Percentiles rank a stretch among this genome's conserved stretches.
Evolutionary conservation across 2,888 invertebrate species (phyloP).

Genomic region (Ferrisia virgata): DNA sequence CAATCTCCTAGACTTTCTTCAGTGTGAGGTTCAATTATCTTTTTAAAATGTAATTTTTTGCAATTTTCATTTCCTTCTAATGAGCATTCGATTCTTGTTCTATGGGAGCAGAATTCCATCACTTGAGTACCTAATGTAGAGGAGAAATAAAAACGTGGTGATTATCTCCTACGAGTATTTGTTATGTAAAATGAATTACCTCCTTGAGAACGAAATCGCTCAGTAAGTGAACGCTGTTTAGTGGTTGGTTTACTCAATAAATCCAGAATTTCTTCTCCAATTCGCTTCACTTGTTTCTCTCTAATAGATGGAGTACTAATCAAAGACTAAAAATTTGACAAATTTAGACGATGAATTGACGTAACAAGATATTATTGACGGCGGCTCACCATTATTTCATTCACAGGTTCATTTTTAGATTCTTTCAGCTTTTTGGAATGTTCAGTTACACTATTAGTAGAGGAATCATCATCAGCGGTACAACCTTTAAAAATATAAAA

Average conservation of each 20-base stretch:
- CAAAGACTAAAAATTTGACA: constrained; percentile 55
- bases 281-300: constrained; percentile 91
- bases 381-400: constrained; percentile 47
- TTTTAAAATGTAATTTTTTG: constrained; percentile 90
- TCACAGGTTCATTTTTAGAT: constrained; percentile 43
- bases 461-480: neutral
- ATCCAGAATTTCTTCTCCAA: constrained; percentile 93
- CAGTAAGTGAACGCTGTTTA: constrained; percentile 91
- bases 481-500: neutral
- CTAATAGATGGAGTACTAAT: constrained; percentile 89
- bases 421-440: constrained; percentile 36
- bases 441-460: neutral
- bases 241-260: constrained; percentile 92
- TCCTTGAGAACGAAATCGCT: constrained; percentile 93
- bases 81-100: constrained; percentile 83
- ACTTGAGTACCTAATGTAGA: constrained; percentile 69
- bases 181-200: no score
- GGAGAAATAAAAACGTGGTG: neutral
- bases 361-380: no score
- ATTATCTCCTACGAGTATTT: neutral
- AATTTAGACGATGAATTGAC: neutral
- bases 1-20: constrained; percentile 94
- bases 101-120: constrained; percentile 95
- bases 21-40: constrained; percentile 92
- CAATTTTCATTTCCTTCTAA: constrained; percentile 57